phyloP scores from a whole-genome alignment of 2,888 invertebrate species.

The Crematogaster levior region DNA sequence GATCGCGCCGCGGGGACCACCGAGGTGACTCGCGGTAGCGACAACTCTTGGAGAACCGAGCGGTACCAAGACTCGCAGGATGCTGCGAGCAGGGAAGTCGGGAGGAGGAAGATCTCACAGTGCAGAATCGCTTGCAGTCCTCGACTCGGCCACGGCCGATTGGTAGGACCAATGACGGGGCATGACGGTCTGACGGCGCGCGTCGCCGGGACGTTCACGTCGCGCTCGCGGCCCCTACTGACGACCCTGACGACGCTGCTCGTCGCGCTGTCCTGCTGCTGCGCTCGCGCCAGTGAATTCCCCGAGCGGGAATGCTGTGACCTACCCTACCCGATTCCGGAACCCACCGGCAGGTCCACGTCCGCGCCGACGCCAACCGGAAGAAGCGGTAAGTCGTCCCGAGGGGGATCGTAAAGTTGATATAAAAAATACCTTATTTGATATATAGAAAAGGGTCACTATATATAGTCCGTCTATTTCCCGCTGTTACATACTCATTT shows the following conservation, averaged over 20 bases:
- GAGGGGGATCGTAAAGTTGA: neutral
- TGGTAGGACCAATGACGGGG: conserved; percentile 53
- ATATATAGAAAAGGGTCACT: neutral
- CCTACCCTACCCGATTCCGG: conserved; percentile 92
- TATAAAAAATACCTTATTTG: neutral
- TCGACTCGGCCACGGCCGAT: conserved; percentile 41
- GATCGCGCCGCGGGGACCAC: conserved; percentile 45
- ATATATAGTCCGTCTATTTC: neutral
- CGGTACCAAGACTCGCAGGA: conserved; percentile 32
- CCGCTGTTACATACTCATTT: neutral
- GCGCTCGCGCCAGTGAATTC: conserved; percentile 91
- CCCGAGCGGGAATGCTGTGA: conserved; percentile 97
- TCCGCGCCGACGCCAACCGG: conserved; percentile 87
- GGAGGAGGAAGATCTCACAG: conserved; percentile 61
- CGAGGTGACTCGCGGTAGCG: conserved; percentile 53
- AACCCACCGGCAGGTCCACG: conserved; percentile 87
- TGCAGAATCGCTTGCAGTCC: conserved; percentile 39
- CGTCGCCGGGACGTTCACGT: conserved; percentile 75
- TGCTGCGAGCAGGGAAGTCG: conserved; percentile 41
- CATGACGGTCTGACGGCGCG: conserved; percentile 77
- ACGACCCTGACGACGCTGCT: conserved; percentile 69
- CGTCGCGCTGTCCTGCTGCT: conserved; percentile 71
- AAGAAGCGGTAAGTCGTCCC: conserved; percentile 81
- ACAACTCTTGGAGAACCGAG: conserved; percentile 1
- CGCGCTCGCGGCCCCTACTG: conserved; percentile 72